phyloP scores from a whole-genome alignment of 2,797 vertebrate species.

The Peromyscus attwateri region DNA sequence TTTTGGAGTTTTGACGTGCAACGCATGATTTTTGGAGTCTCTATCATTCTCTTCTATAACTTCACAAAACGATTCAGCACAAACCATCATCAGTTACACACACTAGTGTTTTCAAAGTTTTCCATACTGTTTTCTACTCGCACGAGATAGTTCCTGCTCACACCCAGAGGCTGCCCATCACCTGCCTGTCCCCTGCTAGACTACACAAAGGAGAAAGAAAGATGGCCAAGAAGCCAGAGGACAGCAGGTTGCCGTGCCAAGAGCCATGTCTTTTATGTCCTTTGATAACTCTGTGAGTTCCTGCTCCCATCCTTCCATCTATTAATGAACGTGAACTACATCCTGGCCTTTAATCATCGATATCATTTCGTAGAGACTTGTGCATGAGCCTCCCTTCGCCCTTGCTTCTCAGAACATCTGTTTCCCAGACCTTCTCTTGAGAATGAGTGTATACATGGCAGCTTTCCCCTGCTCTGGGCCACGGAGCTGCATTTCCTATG shows the following conservation, averaged over 20 bases:
- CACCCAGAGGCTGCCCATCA: not conserved
- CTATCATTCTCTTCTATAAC: not conserved
- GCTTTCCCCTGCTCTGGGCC: constrained; percentile 70
- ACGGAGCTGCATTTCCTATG: constrained; percentile 80
- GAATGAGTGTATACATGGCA: constrained; percentile 72
- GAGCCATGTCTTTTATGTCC: constrained; percentile 74
- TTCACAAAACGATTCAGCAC: constrained; percentile 29
- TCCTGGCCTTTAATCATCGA: constrained; percentile 86
- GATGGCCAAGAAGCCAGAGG: constrained; percentile 46
- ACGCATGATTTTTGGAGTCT: not conserved
- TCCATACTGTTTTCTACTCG: not conserved
- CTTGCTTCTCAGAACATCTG: constrained; percentile 81
- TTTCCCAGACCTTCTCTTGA: constrained; percentile 78
- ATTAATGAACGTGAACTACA: constrained; percentile 82
- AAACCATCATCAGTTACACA: not conserved
- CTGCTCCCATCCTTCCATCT: constrained; percentile 75
- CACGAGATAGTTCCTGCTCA: not conserved
- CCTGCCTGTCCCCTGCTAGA: not conserved
- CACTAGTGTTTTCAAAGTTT: not conserved
- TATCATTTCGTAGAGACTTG: constrained; percentile 84
- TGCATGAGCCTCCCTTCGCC: constrained; percentile 75
- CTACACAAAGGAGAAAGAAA: constrained; percentile 36
- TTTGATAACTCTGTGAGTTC: constrained; percentile 81
- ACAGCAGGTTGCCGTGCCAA: constrained; percentile 55
- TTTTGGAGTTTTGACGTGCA: not conserved